phyloP scores from a whole-genome alignment of 2,113 vertebrate species.

The Triplophysa tibetana region DNA sequence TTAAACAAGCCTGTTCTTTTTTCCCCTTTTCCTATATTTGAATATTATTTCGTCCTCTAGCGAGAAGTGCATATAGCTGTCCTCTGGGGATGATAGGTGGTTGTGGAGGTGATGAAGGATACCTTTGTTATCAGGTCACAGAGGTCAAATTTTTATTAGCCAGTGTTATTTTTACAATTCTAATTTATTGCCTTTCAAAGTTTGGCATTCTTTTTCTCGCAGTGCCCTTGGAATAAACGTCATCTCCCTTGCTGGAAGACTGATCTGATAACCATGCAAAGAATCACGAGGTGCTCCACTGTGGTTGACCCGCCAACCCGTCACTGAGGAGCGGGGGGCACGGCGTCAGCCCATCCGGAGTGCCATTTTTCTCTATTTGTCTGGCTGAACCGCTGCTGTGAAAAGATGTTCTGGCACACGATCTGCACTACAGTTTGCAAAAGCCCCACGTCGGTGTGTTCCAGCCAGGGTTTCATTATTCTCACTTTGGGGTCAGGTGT shows the following conservation, averaged over 20 bases:
- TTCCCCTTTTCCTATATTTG: neutral
- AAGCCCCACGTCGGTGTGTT: conserved; percentile 7
- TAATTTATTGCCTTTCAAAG: conserved; percentile 4
- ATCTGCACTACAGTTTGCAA: neutral
- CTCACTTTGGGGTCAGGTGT: conserved; percentile 40
- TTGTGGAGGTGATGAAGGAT: neutral
- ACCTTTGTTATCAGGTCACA: neutral
- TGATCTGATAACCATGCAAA: conserved; percentile 9
- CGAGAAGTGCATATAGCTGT: neutral
- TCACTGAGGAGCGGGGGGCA: neutral
- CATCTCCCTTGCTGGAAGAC: neutral
- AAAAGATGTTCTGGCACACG: conserved; percentile 17
- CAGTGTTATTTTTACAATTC: conserved; percentile 9
- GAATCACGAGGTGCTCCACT: neutral
- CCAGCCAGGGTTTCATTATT: conserved; percentile 38
- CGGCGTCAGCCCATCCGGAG: neutral
- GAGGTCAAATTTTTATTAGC: neutral
- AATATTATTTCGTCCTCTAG: conserved; percentile 1
- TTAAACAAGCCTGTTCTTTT: neutral
- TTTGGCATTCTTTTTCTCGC: neutral
- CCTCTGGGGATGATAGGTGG: neutral
- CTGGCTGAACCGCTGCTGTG: conserved; percentile 15
- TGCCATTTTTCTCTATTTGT: conserved; percentile 37
- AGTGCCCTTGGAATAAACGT: conserved; percentile 22
- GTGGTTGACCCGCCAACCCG: conserved; percentile 17